These are phyloP conservation scores for Stenodera caucasica DNA, from an alignment of 2,888 invertebrate species.

Conservation along the genomic window DNA sequence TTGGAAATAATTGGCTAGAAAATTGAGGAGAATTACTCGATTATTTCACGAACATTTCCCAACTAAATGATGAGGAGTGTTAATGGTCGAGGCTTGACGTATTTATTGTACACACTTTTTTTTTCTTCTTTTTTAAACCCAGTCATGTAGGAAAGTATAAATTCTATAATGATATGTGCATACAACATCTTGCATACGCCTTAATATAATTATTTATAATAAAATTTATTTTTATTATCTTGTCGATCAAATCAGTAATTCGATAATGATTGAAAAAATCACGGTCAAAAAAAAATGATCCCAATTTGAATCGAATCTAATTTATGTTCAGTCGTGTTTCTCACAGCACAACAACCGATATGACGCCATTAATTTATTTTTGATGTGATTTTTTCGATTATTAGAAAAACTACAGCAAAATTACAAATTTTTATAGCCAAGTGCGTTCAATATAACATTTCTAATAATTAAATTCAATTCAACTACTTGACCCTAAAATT, in stretches of 20 bases:
- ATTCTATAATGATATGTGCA: conserved; percentile 57
- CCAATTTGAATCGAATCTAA: neutral
- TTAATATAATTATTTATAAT: conserved; percentile 29
- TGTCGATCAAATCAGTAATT: conserved; percentile 16
- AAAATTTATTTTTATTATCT: conserved; percentile 20
- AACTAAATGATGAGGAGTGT: conserved; percentile 36
- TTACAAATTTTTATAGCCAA: conserved; percentile 36
- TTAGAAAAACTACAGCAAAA: conserved; percentile 13
- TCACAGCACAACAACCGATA: neutral
- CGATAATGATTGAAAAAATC: conserved; percentile 10
- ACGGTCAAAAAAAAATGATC: neutral
- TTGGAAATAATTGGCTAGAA: neutral
- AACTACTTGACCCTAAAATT: conserved; percentile 55
- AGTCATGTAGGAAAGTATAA: conserved; percentile 54
- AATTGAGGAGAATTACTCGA: conserved; percentile 9
- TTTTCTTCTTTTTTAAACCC: conserved; percentile 28
- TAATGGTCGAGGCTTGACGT: conserved; percentile 51
- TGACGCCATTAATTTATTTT: neutral
- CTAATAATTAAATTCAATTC: conserved; percentile 49
- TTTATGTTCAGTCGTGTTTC: conserved; percentile 1
- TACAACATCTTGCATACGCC: conserved; percentile 51
- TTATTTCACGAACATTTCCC: conserved; percentile 38
- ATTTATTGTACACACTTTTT: conserved; percentile 50
- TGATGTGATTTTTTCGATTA: neutral
- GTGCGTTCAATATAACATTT: conserved; percentile 47